Evolutionary conservation across 2,888 invertebrate species (phyloP).

Genomic region (Ichneumoninae sp.): DNA sequence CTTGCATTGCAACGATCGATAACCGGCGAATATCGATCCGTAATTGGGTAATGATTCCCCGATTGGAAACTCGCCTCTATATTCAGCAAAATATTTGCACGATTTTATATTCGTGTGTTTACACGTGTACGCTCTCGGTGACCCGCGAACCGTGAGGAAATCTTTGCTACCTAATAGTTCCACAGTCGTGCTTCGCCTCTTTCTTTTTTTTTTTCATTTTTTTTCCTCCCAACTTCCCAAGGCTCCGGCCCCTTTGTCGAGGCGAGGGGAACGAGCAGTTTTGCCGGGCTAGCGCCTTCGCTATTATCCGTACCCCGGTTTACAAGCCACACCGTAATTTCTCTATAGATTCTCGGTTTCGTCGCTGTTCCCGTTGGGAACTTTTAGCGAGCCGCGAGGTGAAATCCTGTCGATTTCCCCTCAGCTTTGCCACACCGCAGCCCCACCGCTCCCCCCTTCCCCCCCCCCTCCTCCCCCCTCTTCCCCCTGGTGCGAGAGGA

Average conservation of each 20-base stretch:
- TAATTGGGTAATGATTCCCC: slow-evolving; percentile 23
- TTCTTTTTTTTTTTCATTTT: slow-evolving; percentile 11
- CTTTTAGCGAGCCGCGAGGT: slow-evolving; percentile 44
- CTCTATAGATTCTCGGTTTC: slow-evolving; percentile 24
- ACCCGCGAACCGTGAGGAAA: slow-evolving; percentile 38
- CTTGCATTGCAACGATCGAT: background rate
- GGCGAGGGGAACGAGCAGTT: slow-evolving; percentile 49
- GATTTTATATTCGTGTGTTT: background rate
- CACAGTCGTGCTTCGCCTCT: slow-evolving; percentile 50
- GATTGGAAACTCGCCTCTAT: background rate
- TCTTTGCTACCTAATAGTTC: slow-evolving; percentile 35
- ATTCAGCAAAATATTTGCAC: background rate
- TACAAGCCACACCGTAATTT: slow-evolving; percentile 31
- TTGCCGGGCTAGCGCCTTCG: slow-evolving; percentile 55
- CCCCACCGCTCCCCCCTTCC: background rate
- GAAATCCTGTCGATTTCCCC: slow-evolving; percentile 56
- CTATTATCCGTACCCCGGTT: slow-evolving; percentile 10
- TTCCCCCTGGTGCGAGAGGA: background rate
- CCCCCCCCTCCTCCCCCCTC: no score
- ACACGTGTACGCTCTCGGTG: background rate
- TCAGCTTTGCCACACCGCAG: slow-evolving; percentile 21
- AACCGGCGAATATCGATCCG: slow-evolving; percentile 14
- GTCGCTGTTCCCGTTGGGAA: background rate
- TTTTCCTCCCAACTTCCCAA: slow-evolving; percentile 34
- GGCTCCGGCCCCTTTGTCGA: slow-evolving; percentile 37